Base-by-base conservation (phyloP, 1,140 invertebrate species). In the Apolygus lucorum region DNA sequence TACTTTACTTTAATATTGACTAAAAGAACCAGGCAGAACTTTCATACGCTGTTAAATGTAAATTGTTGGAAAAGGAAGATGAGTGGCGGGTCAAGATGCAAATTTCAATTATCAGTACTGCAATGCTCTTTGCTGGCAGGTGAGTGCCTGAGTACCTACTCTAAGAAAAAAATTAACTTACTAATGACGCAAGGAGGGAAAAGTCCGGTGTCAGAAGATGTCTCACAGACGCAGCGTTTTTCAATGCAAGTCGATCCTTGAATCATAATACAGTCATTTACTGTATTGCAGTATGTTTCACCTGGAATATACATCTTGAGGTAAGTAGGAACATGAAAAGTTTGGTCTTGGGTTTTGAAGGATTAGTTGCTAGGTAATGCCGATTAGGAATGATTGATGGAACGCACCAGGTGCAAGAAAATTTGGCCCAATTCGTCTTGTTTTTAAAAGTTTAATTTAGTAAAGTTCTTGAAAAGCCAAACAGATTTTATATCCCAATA, bases 221-320 rank as follows among this genome's bases (percentile, higher is more conserved):
- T 62, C 21, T 72, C 68, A 29, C 72, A 73, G 14, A 70, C 59
- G 42, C 72, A 73, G 14, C 69, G 29, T 17, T 49, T 62, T 27
- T 72, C 69, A 24, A 68, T 65, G 52, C 72, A 73, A 2, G 71
- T 72, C 17, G 67, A 68, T 17, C 72, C 72, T 66, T 63, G 28
- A 17, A 68, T 22, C 42, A 72, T 64, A 13, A 67, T 24, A 25
- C 72, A 73, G 62, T 73, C 72, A 14, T 13, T 63, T 0, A 64
- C 65, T 24, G 68, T 65, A 2, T 68, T 25, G 62, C 72, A 73
- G 26, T 54, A 69, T 22, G 66, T 59, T 1, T 22, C 63, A 22
- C 62, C 68, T 71, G 70, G 8, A 68, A 59, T 42, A n/a, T n/a
- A n/a, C n/a, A n/a, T n/a, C n/a, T n/a, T n/a, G n/a, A n/a, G n/a